These are phyloP conservation scores for Apoda limacodes DNA, from an alignment of 2,888 invertebrate genomes.

Conservation along the genomic window DNA sequence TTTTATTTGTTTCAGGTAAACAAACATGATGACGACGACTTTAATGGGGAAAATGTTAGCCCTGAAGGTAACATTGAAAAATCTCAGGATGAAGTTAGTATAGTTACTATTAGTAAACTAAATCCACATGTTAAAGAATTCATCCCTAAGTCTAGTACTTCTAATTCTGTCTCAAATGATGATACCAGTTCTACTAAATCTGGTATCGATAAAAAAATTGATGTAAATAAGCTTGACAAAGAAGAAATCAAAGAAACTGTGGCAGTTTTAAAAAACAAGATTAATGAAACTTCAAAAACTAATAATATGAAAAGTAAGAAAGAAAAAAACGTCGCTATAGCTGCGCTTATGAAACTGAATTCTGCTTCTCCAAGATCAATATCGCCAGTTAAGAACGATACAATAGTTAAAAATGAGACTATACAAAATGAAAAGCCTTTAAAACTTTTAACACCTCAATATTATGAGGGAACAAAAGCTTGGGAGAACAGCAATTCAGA, in stretches of 20 bases:
- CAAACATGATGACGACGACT: slow-evolving; percentile 8
- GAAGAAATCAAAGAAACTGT: slow-evolving; percentile 20
- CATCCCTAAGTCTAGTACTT: too few relatives aligned
- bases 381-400: too few relatives aligned
- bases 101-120: slow-evolving; percentile 31
- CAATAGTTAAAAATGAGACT: too few relatives aligned
- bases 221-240: slow-evolving; percentile 9
- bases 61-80: too few relatives aligned
- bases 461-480: slow-evolving; percentile 21
- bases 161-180: too few relatives aligned
- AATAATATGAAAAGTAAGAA: slow-evolving; percentile 26
- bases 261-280: slow-evolving; percentile 28
- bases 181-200: too few relatives aligned
- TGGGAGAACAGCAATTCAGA: neutral
- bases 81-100: too few relatives aligned
- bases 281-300: slow-evolving; percentile 25
- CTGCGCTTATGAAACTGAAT: slow-evolving; percentile 33
- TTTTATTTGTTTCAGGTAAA: slow-evolving; percentile 22
- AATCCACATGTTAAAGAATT: slow-evolving; percentile 41
- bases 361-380: slow-evolving; percentile 16
- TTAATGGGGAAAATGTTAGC: slow-evolving; percentile 4
- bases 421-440: slow-evolving; percentile 13
- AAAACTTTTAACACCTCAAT: slow-evolving; percentile 35
- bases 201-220: slow-evolving; percentile 10
- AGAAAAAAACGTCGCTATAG: slow-evolving; percentile 40